Evolutionary conservation across 2,888 invertebrate species (phyloP), one percentile per base, ranked within the genome.

Genomic region (Acrobasis repandana): DNA sequence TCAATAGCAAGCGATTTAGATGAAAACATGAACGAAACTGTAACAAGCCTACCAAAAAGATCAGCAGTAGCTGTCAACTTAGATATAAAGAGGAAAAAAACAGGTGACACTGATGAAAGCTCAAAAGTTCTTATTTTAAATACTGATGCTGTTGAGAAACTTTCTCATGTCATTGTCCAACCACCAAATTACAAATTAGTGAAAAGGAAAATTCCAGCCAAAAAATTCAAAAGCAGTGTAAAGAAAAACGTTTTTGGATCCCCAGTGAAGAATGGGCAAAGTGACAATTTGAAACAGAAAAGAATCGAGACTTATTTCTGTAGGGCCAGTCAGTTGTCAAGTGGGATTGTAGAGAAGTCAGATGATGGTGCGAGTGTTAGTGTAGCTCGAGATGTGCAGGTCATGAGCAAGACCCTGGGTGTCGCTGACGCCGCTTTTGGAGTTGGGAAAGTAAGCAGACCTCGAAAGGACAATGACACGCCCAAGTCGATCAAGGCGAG

Each of bases 91-190:
- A 90, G 83, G 76, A 82, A 82, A 71, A 88, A 83, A 65, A 75
- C 84, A 64, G 70, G 71, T 66, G 74, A 77, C 70, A 75, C 67
- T 63, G 67, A 68, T 76, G 83, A 85, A 76, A 78, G 83, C 75
- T 70, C 79, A 71, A 89, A 85, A 79, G 81, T 92, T 92, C 91
- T 90, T 80, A 88, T 88, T 91, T 90, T 90, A 77, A 92, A 91
- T 63, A 86, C 88, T 72, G 80, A 88, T 79, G 87, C 86, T 80
- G 83, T 86, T 78, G 85, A 86, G 72, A 88, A 85, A 77, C 79
- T 90, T 71, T 83, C 86, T 61, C 85, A 89, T 82, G 88, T 89
- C 83, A 90, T 86, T 79, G 82, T 90, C 69, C 89, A 90, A 73
- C 89, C 90, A 84, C 83, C 85, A 90, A 88, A 89, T 88, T 90